Base-by-base conservation (phyloP, 2,888 invertebrate species). In the Acronicta leporina region DNA sequence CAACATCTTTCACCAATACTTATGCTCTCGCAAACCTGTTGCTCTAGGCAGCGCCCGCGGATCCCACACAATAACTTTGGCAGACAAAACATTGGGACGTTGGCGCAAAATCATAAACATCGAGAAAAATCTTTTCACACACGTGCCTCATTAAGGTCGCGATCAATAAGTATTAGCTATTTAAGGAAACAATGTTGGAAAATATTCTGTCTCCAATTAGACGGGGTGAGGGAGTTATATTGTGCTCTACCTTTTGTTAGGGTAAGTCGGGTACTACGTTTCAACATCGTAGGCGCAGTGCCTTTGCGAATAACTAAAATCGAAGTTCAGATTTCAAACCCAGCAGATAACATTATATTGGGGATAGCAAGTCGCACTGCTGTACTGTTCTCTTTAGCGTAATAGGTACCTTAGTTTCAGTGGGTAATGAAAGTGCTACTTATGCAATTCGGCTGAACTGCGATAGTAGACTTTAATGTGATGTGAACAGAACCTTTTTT, bases 21-120 rank as follows among this genome's bases (percentile, higher is more conserved):
- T 45, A 20, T 27, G 33, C 35, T 57, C 13, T 59, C 41, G 43
- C 49, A 14, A 40, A 69, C 69, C 50, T 68, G 73, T 72, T 75
- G 68, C 72, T 53, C 20, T 20, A 20, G 30, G 35, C 35, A 30
- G 33, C 7, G 16, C 20, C 11, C 38, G 14, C 10, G 13, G 1
- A 10, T 51, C 43, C 27, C 44, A 33, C 41, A 42, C 16, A 11
- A 45, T 45, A 20, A 20, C 20, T 20, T 50, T 48, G 15, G 6
- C 35, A 50, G 41, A 41, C 25, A 42, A 46, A 42, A 49, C 46
- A 62, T 13, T 43, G 15, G 15, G 2, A 8, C n/a, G 8, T 15
- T 50, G 51, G 16, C 44, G 27, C 16, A 30, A 43, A 11, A 0
- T 0, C 0, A 16, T 38, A 33, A 33, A 33, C 33, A 33, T n/a